phyloP scores from a whole-genome alignment of 30 jellyfish, hydroid and myxozoan species.

The Hydra vulgaris region DNA sequence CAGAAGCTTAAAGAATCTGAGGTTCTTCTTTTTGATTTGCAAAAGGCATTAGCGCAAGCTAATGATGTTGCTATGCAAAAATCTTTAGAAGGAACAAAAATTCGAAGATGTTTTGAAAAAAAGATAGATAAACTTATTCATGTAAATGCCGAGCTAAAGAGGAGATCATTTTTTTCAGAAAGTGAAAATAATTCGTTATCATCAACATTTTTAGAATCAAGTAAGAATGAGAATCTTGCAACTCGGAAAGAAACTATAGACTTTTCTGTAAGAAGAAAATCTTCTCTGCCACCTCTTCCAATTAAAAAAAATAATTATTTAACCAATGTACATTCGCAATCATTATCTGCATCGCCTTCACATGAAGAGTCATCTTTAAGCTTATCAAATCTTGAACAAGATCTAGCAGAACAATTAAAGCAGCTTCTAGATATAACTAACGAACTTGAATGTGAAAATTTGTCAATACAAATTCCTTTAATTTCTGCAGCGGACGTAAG shows the following conservation, averaged over 20 bases:
- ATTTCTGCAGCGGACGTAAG: background rate
- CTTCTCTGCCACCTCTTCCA: background rate
- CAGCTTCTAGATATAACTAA: slow-evolving; percentile 22
- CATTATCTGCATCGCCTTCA: background rate
- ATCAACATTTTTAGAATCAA: background rate
- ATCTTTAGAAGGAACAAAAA: slow-evolving; percentile 77
- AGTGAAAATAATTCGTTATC: background rate
- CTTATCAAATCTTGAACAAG: slow-evolving; percentile 6
- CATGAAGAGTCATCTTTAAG: background rate
- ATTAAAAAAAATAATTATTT: too few species aligned
- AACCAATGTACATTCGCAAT: background rate
- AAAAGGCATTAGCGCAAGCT: slow-evolving; percentile 81
- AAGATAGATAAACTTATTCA: slow-evolving; percentile 53
- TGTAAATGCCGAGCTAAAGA: slow-evolving; percentile 47
- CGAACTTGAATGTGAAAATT: slow-evolving; percentile 3
- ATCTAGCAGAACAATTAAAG: slow-evolving; percentile 17
- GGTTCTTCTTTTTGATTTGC: slow-evolving; percentile 51
- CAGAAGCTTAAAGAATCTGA: slow-evolving; percentile 69
- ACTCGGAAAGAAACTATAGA: background rate
- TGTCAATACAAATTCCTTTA: background rate
- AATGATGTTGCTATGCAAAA: slow-evolving; percentile 95
- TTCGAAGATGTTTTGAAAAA: slow-evolving; percentile 48
- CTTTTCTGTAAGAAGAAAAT: background rate
- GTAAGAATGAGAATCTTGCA: background rate
- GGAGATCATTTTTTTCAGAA: slow-evolving; percentile 34